A percentile compares a stretch with the other conserved stretches of the same genome.
These are phyloP conservation scores for Pseudocheirus occidentalis DNA, from an alignment of 2,797 vertebrate species.

Conservation along the genomic window DNA sequence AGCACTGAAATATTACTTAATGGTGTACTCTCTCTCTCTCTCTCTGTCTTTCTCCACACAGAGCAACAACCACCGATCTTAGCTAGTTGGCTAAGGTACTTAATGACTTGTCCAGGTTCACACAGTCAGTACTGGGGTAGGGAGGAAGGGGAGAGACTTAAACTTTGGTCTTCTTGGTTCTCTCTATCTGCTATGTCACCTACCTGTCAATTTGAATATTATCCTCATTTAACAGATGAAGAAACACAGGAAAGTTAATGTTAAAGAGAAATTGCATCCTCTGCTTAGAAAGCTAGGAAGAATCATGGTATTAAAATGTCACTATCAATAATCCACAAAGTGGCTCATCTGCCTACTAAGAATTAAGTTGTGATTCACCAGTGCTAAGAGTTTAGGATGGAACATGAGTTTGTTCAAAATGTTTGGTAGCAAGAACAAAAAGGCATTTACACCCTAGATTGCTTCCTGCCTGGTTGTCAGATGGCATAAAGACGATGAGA, in stretches of 20 bases:
- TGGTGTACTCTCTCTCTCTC: too few relatives aligned
- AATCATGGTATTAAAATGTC: not conserved
- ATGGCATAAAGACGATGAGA: not conserved
- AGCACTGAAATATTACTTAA: not conserved
- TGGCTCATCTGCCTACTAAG: not conserved
- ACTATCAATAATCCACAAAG: not conserved
- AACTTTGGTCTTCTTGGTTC: not conserved
- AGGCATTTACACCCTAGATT: not conserved
- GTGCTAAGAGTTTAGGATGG: not conserved
- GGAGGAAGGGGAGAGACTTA: not conserved
- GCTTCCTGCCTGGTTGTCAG: not conserved
- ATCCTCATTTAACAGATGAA: not conserved
- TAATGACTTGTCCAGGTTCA: not conserved
- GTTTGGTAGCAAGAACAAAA: not conserved
- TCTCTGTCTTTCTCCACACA: not conserved
- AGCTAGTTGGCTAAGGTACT: not conserved
- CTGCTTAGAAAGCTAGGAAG: not conserved
- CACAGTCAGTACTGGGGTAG: not conserved
- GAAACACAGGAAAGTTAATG: not conserved
- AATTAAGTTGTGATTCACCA: too few relatives aligned
- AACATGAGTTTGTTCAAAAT: not conserved
- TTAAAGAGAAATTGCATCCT: not conserved
- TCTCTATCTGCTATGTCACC: not conserved
- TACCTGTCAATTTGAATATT: not conserved
- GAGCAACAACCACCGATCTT: not conserved